These are phyloP conservation scores for Choristoneura rosaceana DNA, from an alignment of 2,888 invertebrate genomes.

Conservation along the genomic window DNA sequence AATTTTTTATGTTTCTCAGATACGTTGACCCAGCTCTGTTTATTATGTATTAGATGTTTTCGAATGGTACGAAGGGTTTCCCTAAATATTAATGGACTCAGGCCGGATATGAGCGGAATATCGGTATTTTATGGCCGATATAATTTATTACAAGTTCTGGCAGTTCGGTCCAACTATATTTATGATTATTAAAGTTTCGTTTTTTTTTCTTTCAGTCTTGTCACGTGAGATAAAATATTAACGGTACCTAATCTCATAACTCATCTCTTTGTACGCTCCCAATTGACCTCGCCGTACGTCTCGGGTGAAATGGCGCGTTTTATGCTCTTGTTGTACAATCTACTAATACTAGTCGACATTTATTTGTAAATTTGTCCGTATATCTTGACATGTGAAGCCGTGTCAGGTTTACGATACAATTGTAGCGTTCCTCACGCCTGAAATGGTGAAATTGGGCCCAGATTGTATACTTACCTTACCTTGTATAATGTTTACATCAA, in stretches of 20 bases:
- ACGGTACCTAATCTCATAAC: neutral
- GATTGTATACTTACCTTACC: too few relatives aligned
- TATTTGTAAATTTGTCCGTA: too few relatives aligned
- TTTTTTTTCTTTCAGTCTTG: neutral
- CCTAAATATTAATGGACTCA: slow-evolving; percentile 14
- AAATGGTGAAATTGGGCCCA: too few relatives aligned
- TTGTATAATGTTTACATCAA: too few relatives aligned
- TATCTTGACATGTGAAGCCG: too few relatives aligned
- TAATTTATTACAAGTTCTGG: slow-evolving; percentile 12
- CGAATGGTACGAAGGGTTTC: slow-evolving; percentile 1
- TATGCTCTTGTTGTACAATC: too few relatives aligned
- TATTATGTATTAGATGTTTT: slow-evolving; percentile 25
- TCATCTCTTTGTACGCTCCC: too few relatives aligned
- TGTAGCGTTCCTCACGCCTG: too few relatives aligned
- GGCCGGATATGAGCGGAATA: neutral
- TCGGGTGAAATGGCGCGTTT: too few relatives aligned
- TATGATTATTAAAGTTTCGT: neutral
- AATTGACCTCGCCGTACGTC: too few relatives aligned
- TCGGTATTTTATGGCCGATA: slow-evolving; percentile 6
- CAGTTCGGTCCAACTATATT: neutral
- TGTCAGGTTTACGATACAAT: too few relatives aligned
- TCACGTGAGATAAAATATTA: neutral
- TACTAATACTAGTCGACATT: too few relatives aligned
- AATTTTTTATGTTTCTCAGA: neutral
- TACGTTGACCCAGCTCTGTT: slow-evolving; percentile 5